These are phyloP conservation scores for Amazona guildingii DNA, from an alignment of 2,113 vertebrate species.

Conservation along the genomic window DNA sequence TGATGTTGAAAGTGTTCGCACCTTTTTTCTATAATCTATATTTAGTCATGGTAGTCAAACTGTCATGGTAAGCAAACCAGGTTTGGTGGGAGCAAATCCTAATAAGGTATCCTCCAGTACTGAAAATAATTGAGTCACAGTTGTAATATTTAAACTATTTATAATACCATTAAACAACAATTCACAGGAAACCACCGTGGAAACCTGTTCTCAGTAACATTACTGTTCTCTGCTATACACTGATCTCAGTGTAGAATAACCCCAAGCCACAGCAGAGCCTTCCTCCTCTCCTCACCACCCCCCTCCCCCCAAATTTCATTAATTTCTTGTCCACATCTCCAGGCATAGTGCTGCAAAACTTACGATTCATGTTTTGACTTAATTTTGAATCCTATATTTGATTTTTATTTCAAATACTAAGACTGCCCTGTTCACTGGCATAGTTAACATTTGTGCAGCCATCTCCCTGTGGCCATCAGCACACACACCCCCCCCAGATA, in stretches of 20 bases:
- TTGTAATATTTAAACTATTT: slow-evolving; percentile 6
- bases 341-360: background rate
- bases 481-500: fast-evolving
- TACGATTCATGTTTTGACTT: background rate
- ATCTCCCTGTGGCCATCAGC: background rate
- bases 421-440: background rate
- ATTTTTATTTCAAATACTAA: background rate
- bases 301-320: background rate
- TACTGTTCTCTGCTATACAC: background rate
- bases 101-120: background rate
- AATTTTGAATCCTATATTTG: background rate
- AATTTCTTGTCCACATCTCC: background rate
- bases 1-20: slow-evolving; percentile 4
- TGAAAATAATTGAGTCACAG: slow-evolving; percentile 15
- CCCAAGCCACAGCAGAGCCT: background rate
- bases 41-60: background rate
- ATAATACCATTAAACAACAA: background rate
- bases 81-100: slow-evolving; percentile 34
- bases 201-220: background rate
- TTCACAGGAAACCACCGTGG: background rate
- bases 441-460: background rate
- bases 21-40: slow-evolving; percentile 25
- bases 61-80: background rate
- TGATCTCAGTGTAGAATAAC: background rate
- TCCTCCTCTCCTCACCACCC: background rate